Evolutionary conservation across 1,140 invertebrate genomes (phyloP), one percentile per base, ranked within the genome.

Genomic region (Leptopilina clavipes): DNA sequence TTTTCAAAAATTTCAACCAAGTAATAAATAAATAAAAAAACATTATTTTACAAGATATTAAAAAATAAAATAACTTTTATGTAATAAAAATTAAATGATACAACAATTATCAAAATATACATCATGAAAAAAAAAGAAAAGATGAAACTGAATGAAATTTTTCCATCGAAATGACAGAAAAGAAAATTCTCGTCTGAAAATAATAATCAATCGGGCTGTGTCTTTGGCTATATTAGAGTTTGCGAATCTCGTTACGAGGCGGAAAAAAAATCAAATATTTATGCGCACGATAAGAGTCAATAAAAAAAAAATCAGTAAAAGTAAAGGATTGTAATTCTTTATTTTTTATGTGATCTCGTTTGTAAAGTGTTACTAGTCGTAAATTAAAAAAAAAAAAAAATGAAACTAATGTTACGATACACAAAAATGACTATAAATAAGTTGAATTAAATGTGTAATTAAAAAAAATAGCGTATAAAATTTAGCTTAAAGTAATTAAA

Each of bases 261-360:
- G 25, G 59, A 31, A 14, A 12, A 12, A 65, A 31, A 65, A 65
- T 65, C 59, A 65, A 43, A 52, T 45, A 9, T 31, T 71, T 74
- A 71, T 12, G 43, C 52, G 59, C 44, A 77, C 45, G 72, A 71
- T n/a, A 44, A 54, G 48, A 56, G 48, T 37, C 80, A 81, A 79
- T 77, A 75, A 80, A 83, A 80, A 82, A 12, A 40, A 31, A 75
- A 80, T 82, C 82, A 82, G 76, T 73, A 37, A 52, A 18, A 40
- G 43, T 72, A 73, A 78, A 76, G 81, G 44, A 80, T 75, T 37
- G 70, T 65, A 71, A 84, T 78, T 73, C 25, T 79, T 83, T 81
- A 83, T 84, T 85, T 83, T 83, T 82, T 83, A 82, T 83, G 82
- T 72, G 72, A 84, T 72, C 73, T 79, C 73, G 59, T 81, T 83